Percentiles rank a stretch among this genome's conserved stretches.
These are phyloP conservation scores for Willisornis vidua DNA, from an alignment of 2,113 vertebrate genomes.

Conservation along the genomic window DNA sequence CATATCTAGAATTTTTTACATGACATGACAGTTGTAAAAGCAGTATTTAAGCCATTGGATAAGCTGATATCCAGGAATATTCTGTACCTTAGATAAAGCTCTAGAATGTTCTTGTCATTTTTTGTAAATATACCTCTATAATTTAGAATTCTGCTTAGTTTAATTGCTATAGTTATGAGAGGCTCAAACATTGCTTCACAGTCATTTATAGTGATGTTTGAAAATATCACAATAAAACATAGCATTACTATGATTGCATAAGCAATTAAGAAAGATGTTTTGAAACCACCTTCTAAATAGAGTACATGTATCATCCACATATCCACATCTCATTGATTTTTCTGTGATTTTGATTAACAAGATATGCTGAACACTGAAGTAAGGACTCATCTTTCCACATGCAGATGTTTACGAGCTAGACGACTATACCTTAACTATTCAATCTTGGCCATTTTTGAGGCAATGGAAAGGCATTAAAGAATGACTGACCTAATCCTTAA, in stretches of 20 bases:
- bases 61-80: not conserved
- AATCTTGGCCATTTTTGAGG: not conserved
- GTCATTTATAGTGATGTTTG: constrained; percentile 16
- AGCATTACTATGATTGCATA: constrained; percentile 1
- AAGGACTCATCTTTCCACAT: not conserved
- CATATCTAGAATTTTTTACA: not conserved
- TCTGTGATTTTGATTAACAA: not conserved
- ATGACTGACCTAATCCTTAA: not conserved
- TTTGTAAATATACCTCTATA: not conserved
- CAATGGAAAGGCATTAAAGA: not conserved
- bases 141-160: not conserved
- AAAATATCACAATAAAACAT: constrained; percentile 13
- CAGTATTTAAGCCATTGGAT: constrained; percentile 1
- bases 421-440: not conserved
- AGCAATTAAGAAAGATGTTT: constrained; percentile 12
- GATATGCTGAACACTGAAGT: not conserved
- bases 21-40: not conserved
- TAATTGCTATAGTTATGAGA: constrained; percentile 3
- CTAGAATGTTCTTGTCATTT: constrained; percentile 9
- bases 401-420: not conserved
- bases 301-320: not conserved
- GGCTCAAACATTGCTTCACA: not conserved
- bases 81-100: not conserved
- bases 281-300: not conserved
- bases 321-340: not conserved